These are phyloP conservation scores for Heteronetta atricapilla DNA, from an alignment of 2,113 vertebrate genomes.

Conservation along the genomic window DNA sequence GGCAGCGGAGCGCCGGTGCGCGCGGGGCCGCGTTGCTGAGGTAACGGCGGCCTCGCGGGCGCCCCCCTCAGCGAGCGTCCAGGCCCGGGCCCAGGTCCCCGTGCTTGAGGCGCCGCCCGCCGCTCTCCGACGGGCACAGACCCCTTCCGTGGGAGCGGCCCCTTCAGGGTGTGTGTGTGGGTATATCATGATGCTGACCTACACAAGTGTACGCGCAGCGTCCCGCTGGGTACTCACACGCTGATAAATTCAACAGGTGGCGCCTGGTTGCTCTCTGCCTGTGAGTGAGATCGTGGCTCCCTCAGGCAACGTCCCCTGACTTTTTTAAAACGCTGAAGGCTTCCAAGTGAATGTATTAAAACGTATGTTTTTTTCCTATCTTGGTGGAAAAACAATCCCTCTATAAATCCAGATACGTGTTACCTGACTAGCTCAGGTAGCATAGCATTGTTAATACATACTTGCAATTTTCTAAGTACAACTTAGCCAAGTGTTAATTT, in stretches of 20 bases:
- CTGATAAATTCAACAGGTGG: accelerated
- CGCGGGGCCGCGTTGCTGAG: background rate
- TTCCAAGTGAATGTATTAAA: background rate
- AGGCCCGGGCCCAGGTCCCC: no score
- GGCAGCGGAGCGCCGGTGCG: accelerated
- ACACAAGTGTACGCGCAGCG: accelerated
- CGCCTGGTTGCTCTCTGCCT: accelerated
- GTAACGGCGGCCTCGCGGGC: background rate
- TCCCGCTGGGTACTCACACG: accelerated
- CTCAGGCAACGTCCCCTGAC: background rate
- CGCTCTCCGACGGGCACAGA: no score
- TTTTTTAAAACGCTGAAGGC: accelerated
- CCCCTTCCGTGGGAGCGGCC: background rate
- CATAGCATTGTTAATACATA: background rate
- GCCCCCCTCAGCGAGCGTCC: background rate
- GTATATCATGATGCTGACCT: no score
- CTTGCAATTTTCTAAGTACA: background rate
- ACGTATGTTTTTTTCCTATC: accelerated
- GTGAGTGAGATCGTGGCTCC: accelerated
- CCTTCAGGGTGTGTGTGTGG: accelerated
- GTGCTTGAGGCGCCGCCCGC: no score
- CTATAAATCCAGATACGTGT: background rate
- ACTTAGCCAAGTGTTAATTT: background rate
- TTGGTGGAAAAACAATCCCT: background rate
- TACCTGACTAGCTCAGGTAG: background rate